phyloP scores from a whole-genome alignment of 1,140 invertebrate genomes.

The Panagrolaimus sp. region DNA sequence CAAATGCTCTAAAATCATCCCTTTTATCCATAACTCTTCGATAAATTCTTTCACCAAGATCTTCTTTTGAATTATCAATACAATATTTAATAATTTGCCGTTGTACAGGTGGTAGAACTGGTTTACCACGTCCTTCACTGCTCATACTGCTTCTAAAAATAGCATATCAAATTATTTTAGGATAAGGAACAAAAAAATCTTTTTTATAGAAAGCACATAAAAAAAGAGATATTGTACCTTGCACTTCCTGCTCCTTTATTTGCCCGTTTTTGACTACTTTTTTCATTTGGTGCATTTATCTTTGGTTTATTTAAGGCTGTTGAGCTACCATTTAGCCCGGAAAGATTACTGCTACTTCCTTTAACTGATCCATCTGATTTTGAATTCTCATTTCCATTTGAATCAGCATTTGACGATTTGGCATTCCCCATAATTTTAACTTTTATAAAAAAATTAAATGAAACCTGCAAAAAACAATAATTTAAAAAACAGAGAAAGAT shows the following conservation, averaged over 20 bases:
- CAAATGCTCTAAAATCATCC: conserved; percentile 43
- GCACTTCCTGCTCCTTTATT: conserved; percentile 12
- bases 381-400: conserved; percentile 11
- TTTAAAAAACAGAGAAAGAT: neutral
- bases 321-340: neutral
- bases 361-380: conserved; percentile 6
- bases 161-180: conserved; percentile 9
- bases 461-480: conserved; percentile 1
- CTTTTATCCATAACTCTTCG: conserved; percentile 31
- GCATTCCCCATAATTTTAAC: conserved; percentile 21
- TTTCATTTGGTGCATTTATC: conserved; percentile 19
- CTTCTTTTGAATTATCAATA: conserved; percentile 46
- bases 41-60: conserved; percentile 43
- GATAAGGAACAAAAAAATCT: conserved; percentile 12
- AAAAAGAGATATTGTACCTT: neutral
- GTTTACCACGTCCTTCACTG: conserved; percentile 21
- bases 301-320: conserved; percentile 5
- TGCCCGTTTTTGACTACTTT: conserved; percentile 23
- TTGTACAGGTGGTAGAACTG: conserved; percentile 29
- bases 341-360: neutral
- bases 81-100: conserved; percentile 44
- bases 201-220: conserved; percentile 11
- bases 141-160: conserved; percentile 17
- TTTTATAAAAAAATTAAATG: conserved; percentile 10
- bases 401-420: conserved; percentile 15